These are phyloP conservation scores for Ammodytes dubius DNA, from an alignment of 2,113 vertebrate genomes.

Conservation along the genomic window DNA sequence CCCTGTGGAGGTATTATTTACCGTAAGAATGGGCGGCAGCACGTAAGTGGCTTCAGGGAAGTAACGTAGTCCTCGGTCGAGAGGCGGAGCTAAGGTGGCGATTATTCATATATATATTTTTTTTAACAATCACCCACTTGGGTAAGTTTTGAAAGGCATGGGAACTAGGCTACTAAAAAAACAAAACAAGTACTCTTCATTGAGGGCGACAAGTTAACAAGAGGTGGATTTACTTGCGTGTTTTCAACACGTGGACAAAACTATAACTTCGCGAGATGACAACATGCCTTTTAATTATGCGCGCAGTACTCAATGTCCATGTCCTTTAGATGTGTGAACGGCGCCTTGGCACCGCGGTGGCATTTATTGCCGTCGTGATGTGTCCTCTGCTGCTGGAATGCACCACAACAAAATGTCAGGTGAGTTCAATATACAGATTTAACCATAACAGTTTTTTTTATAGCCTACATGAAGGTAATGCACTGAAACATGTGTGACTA, in stretches of 20 bases:
- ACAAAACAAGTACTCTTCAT: background rate
- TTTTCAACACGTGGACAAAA: background rate
- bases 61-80: no score
- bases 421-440: background rate
- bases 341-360: background rate
- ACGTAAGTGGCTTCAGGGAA: no score
- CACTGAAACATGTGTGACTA: no score
- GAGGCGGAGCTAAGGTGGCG: constrained; percentile 23
- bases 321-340: background rate
- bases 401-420: constrained; percentile 12
- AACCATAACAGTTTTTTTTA: background rate
- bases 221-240: no score
- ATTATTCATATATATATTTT: background rate
- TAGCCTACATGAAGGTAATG: no score
- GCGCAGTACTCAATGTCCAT: background rate
- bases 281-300: background rate
- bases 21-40: no score
- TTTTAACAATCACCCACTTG: background rate
- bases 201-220: background rate
- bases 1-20: background rate
- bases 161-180: no score
- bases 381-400: constrained; percentile 21
- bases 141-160: background rate
- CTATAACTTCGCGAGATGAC: accelerated
- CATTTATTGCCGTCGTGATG: background rate